A percentile compares a stretch with the other conserved stretches of the same genome.
Evolutionary conservation across 30 jellyfish, hydroid and myxozoan genomes (phyloP).

Genomic region (Pelagia noctiluca): DNA sequence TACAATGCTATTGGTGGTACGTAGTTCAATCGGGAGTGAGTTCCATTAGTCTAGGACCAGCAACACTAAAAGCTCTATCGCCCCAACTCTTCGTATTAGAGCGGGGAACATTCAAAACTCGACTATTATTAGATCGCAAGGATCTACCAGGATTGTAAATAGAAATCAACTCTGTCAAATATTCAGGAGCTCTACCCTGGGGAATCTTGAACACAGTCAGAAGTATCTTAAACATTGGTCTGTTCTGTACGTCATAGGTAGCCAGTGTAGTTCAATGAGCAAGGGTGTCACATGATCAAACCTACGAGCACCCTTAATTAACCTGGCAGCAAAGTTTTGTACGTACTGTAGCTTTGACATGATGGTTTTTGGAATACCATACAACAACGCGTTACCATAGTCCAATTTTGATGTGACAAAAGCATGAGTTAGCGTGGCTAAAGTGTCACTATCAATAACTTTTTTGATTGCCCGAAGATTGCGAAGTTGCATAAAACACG

Average conservation of each 20-base stretch:
- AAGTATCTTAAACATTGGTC: not conserved
- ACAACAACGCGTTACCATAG: slow-evolving; percentile 24
- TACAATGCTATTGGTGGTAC: slow-evolving; percentile 22
- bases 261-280: slow-evolving; percentile 8
- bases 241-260: not conserved
- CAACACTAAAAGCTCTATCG: slow-evolving; percentile 34
- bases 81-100: slow-evolving; percentile 36
- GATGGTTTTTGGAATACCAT: slow-evolving; percentile 11
- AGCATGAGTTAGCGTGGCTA: slow-evolving; percentile 10
- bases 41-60: slow-evolving; percentile 52
- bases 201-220: slow-evolving; percentile 6
- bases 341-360: slow-evolving; percentile 18
- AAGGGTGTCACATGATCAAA: slow-evolving; percentile 20
- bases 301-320: slow-evolving; percentile 32
- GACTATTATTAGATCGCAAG: not conserved
- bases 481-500: slow-evolving; percentile 29
- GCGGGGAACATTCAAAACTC: slow-evolving; percentile 15
- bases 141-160: slow-evolving; percentile 50
- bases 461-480: slow-evolving; percentile 31
- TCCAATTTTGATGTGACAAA: slow-evolving; percentile 7
- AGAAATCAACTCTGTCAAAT: slow-evolving; percentile 23
- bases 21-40: slow-evolving; percentile 34
- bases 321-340: slow-evolving; percentile 38
- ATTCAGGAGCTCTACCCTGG: slow-evolving; percentile 35
- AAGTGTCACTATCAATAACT: slow-evolving; percentile 36